Conservation (phyloP, 2,797 vertebrate genomes). For the Sebastes diaconus region DNA sequence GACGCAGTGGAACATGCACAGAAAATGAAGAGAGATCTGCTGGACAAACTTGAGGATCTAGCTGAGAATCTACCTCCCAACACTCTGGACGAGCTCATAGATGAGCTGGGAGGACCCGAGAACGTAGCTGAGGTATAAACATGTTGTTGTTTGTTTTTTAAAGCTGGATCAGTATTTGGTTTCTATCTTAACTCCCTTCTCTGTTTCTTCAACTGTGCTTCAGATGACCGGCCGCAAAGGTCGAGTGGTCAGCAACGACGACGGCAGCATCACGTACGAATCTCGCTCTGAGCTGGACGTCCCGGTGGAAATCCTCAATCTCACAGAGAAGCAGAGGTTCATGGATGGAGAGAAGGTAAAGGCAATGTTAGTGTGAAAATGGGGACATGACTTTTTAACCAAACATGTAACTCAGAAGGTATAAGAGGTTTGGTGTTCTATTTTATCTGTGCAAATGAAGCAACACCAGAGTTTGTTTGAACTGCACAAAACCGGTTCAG, state of each 20-base stretch:
- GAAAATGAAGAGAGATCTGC: conserved; percentile 93
- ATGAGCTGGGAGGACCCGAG: conserved; percentile 96
- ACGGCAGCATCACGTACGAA: conserved; percentile 97
- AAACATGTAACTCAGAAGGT: not conserved
- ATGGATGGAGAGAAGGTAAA: conserved; percentile 99
- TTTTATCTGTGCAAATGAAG: not conserved
- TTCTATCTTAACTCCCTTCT: not conserved
- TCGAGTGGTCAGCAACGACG: conserved; percentile 96
- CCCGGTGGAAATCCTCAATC: conserved; percentile 97
- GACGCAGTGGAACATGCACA: conserved; percentile 96
- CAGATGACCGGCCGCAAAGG: conserved; percentile 99
- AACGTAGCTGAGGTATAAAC: conserved; percentile 93
- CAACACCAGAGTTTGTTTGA: not conserved
- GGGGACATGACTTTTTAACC: too few relatives aligned
- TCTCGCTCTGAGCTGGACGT: conserved; percentile 97
- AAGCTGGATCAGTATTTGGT: not conserved
- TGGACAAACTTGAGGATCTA: conserved; percentile 92
- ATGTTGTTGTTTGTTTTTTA: not conserved
- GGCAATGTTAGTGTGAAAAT: not conserved
- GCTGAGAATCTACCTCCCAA: conserved; percentile 95
- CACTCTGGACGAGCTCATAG: conserved; percentile 96
- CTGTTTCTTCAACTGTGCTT: not conserved
- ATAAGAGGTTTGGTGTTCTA: not conserved
- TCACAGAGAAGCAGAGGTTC: conserved; percentile 98
- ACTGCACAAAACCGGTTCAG: not conserved